Percentiles rank a stretch among this genome's conserved stretches.
phyloP scores from a whole-genome alignment of 2,888 invertebrate genomes.

The Onchidella celtica region DNA sequence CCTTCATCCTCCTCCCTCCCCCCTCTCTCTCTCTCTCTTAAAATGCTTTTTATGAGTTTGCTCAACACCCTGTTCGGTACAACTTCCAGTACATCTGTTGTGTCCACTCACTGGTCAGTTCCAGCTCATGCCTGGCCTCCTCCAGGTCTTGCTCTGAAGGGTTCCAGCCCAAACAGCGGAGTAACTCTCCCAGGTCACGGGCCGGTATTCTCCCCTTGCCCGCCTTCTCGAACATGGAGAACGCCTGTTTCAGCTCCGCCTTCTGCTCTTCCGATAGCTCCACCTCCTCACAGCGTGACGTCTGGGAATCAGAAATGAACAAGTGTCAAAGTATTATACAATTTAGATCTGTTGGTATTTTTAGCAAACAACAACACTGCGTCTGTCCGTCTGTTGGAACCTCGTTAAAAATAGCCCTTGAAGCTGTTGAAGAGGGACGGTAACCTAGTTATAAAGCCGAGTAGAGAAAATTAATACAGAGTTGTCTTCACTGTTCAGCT shows the following conservation, averaged over 20 bases:
- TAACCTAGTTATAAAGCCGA: too few relatives aligned
- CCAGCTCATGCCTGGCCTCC: conserved; percentile 72
- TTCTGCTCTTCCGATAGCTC: conserved; percentile 43
- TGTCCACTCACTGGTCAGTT: conserved; percentile 56
- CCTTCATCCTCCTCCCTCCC: neutral
- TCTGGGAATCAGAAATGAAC: neutral
- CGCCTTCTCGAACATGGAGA: conserved; percentile 70
- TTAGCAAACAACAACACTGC: neutral
- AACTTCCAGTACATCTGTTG: neutral
- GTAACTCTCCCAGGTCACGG: conserved; percentile 67
- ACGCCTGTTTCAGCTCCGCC: conserved; percentile 69
- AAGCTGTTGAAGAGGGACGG: too few relatives aligned
- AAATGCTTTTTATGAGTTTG: neutral
- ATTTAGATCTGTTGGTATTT: neutral
- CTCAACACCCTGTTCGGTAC: neutral
- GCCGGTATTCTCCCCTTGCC: conserved; percentile 71
- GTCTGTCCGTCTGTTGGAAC: neutral
- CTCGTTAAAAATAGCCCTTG: too few relatives aligned
- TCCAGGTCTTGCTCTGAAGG: conserved; percentile 73
- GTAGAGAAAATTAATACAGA: too few relatives aligned
- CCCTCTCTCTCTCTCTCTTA: neutral
- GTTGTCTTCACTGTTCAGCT: too few relatives aligned
- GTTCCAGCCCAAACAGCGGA: conserved; percentile 74
- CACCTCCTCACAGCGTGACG: neutral
- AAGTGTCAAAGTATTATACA: neutral